Conservation (phyloP, 2,888 invertebrate species). For the Pachydiplax longipennis region DNA sequence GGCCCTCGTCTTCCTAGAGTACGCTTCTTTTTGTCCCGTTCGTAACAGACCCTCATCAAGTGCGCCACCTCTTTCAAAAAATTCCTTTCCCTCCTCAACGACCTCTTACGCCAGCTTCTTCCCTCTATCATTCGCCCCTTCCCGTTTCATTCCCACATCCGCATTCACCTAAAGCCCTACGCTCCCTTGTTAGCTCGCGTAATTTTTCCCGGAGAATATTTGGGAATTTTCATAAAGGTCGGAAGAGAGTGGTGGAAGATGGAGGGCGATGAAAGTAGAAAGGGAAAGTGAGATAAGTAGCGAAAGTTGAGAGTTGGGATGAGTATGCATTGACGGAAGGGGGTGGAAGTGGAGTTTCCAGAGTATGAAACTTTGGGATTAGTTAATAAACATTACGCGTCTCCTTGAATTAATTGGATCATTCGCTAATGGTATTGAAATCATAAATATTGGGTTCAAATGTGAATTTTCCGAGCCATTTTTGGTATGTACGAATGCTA, state of each 20-base stretch:
- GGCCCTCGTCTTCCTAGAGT: background rate
- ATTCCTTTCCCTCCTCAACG: background rate
- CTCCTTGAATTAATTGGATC: too few relatives aligned
- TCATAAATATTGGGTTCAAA: too few relatives aligned
- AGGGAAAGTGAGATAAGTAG: background rate
- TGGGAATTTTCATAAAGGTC: background rate
- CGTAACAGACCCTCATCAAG: background rate
- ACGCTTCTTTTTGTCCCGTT: background rate
- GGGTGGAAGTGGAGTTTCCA: background rate
- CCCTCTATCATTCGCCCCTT: background rate
- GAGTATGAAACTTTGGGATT: too few relatives aligned
- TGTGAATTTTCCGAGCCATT: too few relatives aligned
- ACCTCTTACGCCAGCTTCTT: background rate
- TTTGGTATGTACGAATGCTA: too few relatives aligned
- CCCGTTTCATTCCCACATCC: background rate
- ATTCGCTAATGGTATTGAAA: too few relatives aligned
- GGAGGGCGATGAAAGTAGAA: background rate
- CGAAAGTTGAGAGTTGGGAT: background rate
- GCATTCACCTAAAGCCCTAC: background rate
- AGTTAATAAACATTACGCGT: too few relatives aligned
- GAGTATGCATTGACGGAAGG: background rate
- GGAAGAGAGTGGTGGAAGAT: background rate
- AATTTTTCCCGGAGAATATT: background rate
- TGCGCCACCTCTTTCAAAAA: background rate
- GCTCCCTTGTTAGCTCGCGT: background rate